Conservation (phyloP, 2,888 invertebrate genomes). For the Ecliptopera silaceata region DNA sequence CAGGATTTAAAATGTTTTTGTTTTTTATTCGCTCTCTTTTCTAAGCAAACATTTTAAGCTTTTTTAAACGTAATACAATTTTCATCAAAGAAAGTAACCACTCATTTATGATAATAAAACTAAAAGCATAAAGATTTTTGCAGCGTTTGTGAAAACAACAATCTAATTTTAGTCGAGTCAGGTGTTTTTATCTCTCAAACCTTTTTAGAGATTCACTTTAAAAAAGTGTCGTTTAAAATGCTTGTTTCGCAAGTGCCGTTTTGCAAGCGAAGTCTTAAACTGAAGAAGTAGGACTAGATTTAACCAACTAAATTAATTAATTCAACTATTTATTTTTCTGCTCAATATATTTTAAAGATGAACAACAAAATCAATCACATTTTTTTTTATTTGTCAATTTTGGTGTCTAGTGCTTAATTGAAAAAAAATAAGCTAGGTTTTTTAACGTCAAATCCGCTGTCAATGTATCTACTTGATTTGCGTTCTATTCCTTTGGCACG, state of each 20-base stretch:
- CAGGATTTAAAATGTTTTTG: no score
- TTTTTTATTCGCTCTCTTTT: no score
- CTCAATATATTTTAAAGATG: no score
- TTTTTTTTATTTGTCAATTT: no score
- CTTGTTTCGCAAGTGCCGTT: slow-evolving; percentile 27
- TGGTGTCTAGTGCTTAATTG: no score
- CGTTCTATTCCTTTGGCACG: no score
- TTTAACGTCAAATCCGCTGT: no score
- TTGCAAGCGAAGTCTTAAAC: slow-evolving; percentile 18
- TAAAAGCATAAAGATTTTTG: slow-evolving; percentile 11
- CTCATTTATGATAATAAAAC: slow-evolving; percentile 11
- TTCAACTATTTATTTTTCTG: no score
- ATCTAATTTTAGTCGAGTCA: slow-evolving; percentile 28
- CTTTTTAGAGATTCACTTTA: slow-evolving; percentile 28
- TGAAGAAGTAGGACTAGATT: slow-evolving; percentile 20
- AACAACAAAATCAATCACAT: no score
- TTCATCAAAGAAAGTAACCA: slow-evolving; percentile 1
- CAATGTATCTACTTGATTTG: no score
- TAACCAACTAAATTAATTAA: background rate
- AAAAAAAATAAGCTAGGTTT: no score
- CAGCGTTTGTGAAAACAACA: slow-evolving; percentile 29
- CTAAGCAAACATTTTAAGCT: no score
- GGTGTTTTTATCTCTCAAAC: slow-evolving; percentile 29
- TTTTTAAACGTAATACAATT: background rate
- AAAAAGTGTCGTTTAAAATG: slow-evolving; percentile 25